Percentiles rank a stretch among this genome's conserved stretches.
Conservation (phyloP, 2,888 invertebrate genomes). For the Orgyia antiqua region DNA sequence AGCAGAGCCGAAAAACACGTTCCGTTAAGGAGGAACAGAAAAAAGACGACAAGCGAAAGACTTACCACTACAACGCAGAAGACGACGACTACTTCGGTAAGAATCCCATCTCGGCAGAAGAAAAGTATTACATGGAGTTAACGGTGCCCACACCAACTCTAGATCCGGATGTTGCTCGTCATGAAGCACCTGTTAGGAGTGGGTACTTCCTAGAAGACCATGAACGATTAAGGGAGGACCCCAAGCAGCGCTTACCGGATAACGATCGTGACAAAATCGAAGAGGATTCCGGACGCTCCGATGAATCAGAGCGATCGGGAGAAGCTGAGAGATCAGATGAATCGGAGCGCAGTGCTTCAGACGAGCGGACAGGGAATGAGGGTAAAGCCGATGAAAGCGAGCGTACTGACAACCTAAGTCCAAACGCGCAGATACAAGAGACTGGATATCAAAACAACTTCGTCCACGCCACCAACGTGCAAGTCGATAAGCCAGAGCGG, state of each 20-base stretch:
- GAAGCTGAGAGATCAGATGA: slow-evolving; percentile 33
- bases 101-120: slow-evolving; percentile 57
- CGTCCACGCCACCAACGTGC: slow-evolving; percentile 52
- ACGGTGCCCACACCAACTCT: slow-evolving; percentile 55
- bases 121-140: slow-evolving; percentile 44
- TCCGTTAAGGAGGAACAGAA: slow-evolving; percentile 30
- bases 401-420: slow-evolving; percentile 42
- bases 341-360: slow-evolving; percentile 3
- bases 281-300: slow-evolving; percentile 5
- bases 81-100: slow-evolving; percentile 50
- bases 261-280: slow-evolving; percentile 20
- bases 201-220: slow-evolving; percentile 51
- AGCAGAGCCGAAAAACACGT: slow-evolving; percentile 45
- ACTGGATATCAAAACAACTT: slow-evolving; percentile 54
- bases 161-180: slow-evolving; percentile 49
- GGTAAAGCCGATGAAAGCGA: slow-evolving; percentile 28
- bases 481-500: slow-evolving; percentile 46
- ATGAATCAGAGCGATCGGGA: slow-evolving; percentile 24
- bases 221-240: slow-evolving; percentile 51
- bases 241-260: slow-evolving; percentile 33
- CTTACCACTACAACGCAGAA: too few species aligned
- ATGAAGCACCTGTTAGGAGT: slow-evolving; percentile 36
- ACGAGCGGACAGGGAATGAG: slow-evolving; percentile 31
- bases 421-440: slow-evolving; percentile 52
- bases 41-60: slow-evolving; percentile 4